Percentiles rank a stretch among this genome's conserved stretches.
phyloP scores from a whole-genome alignment of 2,113 vertebrate species.

The Zapornia atra region DNA sequence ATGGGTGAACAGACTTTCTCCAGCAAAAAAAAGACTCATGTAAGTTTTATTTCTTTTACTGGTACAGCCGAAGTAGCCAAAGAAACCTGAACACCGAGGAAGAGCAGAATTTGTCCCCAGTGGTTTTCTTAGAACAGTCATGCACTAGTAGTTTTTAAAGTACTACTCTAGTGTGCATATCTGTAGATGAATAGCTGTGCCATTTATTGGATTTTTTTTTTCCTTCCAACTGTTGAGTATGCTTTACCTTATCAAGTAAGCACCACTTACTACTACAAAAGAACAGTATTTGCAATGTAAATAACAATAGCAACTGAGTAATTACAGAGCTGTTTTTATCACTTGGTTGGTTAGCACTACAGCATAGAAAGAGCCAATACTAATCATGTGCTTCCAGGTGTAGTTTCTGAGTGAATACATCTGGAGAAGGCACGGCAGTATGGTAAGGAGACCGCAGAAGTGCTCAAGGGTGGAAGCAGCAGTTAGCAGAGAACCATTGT shows the following conservation, averaged over 20 bases:
- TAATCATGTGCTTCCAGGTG: background rate
- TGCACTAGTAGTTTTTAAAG: background rate
- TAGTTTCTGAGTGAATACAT: background rate
- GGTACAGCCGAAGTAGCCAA: background rate
- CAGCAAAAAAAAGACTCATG: slow-evolving; percentile 76
- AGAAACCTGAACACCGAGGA: background rate
- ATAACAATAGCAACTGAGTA: background rate
- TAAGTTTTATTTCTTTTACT: slow-evolving; percentile 71
- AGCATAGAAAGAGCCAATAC: background rate
- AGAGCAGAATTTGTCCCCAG: background rate
- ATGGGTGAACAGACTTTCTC: slow-evolving; percentile 84
- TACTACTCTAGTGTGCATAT: background rate
- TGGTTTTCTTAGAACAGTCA: background rate
- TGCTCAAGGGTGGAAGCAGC: background rate
- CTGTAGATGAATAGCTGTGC: background rate
- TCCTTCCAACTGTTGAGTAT: background rate
- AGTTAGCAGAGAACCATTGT: background rate
- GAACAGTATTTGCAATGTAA: background rate
- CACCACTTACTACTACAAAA: background rate
- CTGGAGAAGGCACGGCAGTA: background rate
- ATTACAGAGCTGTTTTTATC: background rate
- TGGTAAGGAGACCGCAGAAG: background rate
- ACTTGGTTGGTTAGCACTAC: background rate
- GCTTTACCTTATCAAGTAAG: background rate
- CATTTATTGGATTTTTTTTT: background rate